Evolutionary conservation across 2,113 vertebrate species (phyloP).

Genomic region (Oreochromis tanganicae): DNA sequence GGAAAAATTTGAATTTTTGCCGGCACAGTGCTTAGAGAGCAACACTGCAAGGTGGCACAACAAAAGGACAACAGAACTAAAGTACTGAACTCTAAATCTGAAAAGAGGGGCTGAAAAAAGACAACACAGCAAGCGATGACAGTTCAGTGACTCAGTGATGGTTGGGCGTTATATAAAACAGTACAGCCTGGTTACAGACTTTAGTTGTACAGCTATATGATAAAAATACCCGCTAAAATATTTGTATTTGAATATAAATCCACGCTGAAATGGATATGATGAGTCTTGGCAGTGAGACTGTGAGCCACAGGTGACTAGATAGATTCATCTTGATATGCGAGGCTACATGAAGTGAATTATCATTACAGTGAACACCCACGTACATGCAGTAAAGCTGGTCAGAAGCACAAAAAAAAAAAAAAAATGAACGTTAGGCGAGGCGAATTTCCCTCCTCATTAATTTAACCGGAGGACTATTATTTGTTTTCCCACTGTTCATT

Average conservation of each 20-base stretch:
- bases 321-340: slow-evolving; percentile 45
- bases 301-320: slow-evolving; percentile 54
- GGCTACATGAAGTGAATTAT: slow-evolving; percentile 61
- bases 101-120: neutral
- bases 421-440: slow-evolving; percentile 48
- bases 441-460: slow-evolving; percentile 64
- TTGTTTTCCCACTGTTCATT: slow-evolving; percentile 69
- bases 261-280: neutral
- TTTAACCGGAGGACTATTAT: slow-evolving; percentile 62
- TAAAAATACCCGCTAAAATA: neutral
- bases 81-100: neutral
- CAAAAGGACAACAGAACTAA: slow-evolving; percentile 50
- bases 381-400: slow-evolving; percentile 38
- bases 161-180: neutral
- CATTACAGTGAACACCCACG: slow-evolving; percentile 55
- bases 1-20: slow-evolving; percentile 54
- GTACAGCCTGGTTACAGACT: neutral
- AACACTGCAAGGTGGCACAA: slow-evolving; percentile 38
- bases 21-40: slow-evolving; percentile 47
- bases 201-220: neutral
- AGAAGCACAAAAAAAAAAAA: slow-evolving; percentile 21
- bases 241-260: neutral
- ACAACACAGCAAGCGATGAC: neutral
- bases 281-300: neutral
- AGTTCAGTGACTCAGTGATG: neutral